A percentile compares a stretch with the other conserved stretches of the same genome.
phyloP scores from a whole-genome alignment of 2,888 invertebrate genomes.

The Hypercompe scribonia region DNA sequence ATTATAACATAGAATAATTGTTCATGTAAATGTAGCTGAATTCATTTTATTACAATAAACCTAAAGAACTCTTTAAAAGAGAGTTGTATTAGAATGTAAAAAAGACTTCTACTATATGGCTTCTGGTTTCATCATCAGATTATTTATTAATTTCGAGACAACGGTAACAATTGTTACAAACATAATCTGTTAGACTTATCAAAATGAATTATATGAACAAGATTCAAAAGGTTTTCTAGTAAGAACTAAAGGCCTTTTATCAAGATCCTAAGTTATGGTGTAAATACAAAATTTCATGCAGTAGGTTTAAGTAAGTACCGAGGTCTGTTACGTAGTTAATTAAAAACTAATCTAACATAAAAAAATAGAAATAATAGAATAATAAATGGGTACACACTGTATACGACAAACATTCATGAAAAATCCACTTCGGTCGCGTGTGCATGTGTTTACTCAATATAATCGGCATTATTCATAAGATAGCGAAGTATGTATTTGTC shows the following conservation, averaged over 20 bases:
- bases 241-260: no score
- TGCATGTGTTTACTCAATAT: slow-evolving; percentile 82
- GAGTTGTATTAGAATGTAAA: background rate
- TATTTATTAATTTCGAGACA: no score
- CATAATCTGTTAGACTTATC: background rate
- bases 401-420: slow-evolving; percentile 76
- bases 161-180: background rate
- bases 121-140: background rate
- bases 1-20: background rate
- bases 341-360: background rate
- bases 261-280: no score
- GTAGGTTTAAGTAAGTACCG: background rate
- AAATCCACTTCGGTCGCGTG: slow-evolving; percentile 77
- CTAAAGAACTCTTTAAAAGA: background rate
- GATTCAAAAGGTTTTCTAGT: no score
- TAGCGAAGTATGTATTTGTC: slow-evolving; percentile 82
- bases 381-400: slow-evolving; percentile 66
- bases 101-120: background rate
- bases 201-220: background rate
- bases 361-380: slow-evolving; percentile 18
- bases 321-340: background rate
- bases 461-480: slow-evolving; percentile 87
- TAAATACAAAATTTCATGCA: background rate
- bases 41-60: background rate
- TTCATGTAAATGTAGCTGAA: background rate